Evolutionary conservation across 1,140 invertebrate genomes (phyloP), one percentile per base, ranked within the genome.

Genomic region (Drosophila lowei): DNA sequence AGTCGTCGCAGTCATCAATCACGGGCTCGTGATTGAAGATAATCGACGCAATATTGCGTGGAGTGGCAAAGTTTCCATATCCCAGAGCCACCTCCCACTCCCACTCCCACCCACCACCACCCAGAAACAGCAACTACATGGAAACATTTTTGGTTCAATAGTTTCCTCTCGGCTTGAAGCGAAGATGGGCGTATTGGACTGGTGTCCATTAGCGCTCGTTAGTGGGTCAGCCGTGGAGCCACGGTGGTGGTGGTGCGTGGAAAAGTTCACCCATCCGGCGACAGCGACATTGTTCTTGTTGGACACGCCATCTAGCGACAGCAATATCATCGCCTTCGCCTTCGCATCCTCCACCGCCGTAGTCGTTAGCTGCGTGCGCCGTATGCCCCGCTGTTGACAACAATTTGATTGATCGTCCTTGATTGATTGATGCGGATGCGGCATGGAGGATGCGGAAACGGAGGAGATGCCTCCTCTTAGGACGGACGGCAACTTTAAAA

Each of bases 391-490:
- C 44, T 70, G 77, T 79, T 88, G 83, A 88, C 83, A 88, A 72
- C 78, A 70, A 59, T 76, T 88, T 88, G 83, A 88, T 88, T 88
- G 83, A 88, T 88, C 78, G 75, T 65, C 63, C 81, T 66, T 88
- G 78, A 88, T 88, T 88, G 83, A 88, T 88, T 77, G 83, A 83
- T 88, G 75, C 52, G 52, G n/a, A n/a, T n/a, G n/a, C n/a, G n/a
- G n/a, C n/a, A n/a, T 34, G 28, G 1, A 48, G n/a, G 34, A 2
- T 11, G 30, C 25, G 15, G 8, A 25, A 18, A 18, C 18, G 44
- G 21, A 5, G 0, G 30, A 23, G 18, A 1, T 15, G 47, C 30
- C 13, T 1, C 11, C 2, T 48, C 16, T 43, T 9, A 9, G 21
- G 34, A 38, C 34, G 13, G 4, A 5, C 11, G n/a, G 54, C 53